Conservation (phyloP, 1,140 invertebrate genomes). For the Oryctes rhinoceros region DNA sequence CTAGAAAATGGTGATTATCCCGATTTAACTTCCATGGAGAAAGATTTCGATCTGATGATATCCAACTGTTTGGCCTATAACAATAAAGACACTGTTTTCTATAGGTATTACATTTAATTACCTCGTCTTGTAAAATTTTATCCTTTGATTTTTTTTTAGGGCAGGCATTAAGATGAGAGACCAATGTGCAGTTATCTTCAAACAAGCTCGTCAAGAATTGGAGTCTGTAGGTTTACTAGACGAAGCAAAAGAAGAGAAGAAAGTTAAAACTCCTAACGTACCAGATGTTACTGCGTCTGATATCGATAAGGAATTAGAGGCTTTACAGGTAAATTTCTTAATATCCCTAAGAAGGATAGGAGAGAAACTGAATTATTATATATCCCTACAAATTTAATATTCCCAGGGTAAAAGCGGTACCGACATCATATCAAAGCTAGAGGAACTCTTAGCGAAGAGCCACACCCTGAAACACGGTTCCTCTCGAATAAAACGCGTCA, state of each 20-base stretch:
- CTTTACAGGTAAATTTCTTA: slow-evolving; percentile 54
- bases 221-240: slow-evolving; percentile 69
- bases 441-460: slow-evolving; percentile 65
- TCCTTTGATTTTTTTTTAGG: slow-evolving; percentile 60
- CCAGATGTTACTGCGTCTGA: slow-evolving; percentile 63
- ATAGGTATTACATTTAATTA: slow-evolving; percentile 61
- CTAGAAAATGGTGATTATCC: slow-evolving; percentile 80
- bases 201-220: slow-evolving; percentile 78
- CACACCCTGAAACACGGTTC: slow-evolving; percentile 65
- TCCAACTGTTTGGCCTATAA: slow-evolving; percentile 95
- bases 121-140: neutral
- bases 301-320: slow-evolving; percentile 64
- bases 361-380: too few relatives aligned
- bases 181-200: slow-evolving; percentile 80
- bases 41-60: slow-evolving; percentile 94
- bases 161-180: slow-evolving; percentile 89
- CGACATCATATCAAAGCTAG: slow-evolving; percentile 64
- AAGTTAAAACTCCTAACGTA: slow-evolving; percentile 39
- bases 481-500: slow-evolving; percentile 64
- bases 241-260: slow-evolving; percentile 53
- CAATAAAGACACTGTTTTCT: slow-evolving; percentile 89
- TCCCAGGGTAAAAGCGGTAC: slow-evolving; percentile 56
- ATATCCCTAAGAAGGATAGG: too few relatives aligned
- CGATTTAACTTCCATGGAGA: slow-evolving; percentile 81
- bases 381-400: neutral